These are phyloP conservation scores for Macaria notata DNA, from an alignment of 2,888 invertebrate genomes.

Conservation along the genomic window DNA sequence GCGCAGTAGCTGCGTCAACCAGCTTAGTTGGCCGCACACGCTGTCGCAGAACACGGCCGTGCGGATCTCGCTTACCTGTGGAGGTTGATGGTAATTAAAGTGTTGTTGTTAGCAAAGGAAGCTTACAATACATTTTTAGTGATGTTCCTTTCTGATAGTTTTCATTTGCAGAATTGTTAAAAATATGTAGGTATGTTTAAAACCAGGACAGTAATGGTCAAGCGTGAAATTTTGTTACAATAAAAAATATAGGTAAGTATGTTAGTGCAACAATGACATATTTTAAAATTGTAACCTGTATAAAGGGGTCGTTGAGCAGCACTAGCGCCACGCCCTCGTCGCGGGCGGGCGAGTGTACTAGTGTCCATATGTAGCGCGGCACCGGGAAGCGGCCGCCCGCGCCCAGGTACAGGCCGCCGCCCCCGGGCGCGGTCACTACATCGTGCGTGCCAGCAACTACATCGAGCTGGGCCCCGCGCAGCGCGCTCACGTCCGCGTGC, in stretches of 20 bases:
- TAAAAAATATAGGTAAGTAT: too few relatives aligned
- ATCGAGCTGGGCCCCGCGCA: slow-evolving; percentile 29
- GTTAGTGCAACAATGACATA: too few relatives aligned
- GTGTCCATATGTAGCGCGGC: slow-evolving; percentile 68
- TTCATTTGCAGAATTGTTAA: too few relatives aligned
- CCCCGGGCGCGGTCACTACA: slow-evolving; percentile 42
- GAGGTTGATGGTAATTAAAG: too few relatives aligned
- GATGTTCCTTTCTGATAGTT: too few relatives aligned
- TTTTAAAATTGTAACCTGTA: too few relatives aligned
- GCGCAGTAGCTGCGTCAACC: slow-evolving; percentile 53
- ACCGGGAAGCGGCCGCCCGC: slow-evolving; percentile 62
- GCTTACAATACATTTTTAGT: too few relatives aligned
- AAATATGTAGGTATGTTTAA: too few relatives aligned
- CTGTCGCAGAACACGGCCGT: slow-evolving; percentile 68
- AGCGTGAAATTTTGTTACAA: too few relatives aligned
- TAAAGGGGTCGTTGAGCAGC: slow-evolving; percentile 68
- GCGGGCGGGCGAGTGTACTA: slow-evolving; percentile 41
- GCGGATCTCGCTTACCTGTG: slow-evolving; percentile 61
- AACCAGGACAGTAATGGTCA: too few relatives aligned
- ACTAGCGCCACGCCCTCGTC: slow-evolving; percentile 51
- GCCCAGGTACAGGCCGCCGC: slow-evolving; percentile 40
- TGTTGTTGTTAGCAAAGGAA: too few relatives aligned
- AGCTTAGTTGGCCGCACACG: slow-evolving; percentile 54
- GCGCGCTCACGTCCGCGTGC: slow-evolving; percentile 59
- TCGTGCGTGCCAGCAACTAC: slow-evolving; percentile 57